phyloP scores from a whole-genome alignment of 2,888 invertebrate species.

The Pecten maximus region DNA sequence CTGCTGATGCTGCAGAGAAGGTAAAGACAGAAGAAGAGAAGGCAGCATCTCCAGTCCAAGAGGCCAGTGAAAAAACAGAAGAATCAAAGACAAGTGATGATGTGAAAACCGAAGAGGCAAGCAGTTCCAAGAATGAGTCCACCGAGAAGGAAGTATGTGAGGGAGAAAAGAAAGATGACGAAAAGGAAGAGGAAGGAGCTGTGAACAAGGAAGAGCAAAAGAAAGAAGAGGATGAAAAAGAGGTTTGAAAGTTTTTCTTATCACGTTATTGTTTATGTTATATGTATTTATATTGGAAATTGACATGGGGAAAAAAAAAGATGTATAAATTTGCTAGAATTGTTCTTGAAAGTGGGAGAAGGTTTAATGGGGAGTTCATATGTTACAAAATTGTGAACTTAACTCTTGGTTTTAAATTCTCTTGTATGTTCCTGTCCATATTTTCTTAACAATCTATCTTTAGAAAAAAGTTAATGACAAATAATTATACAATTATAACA shows the following conservation, averaged over 20 bases:
- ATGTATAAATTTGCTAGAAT: too few relatives aligned
- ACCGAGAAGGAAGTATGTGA: constrained; percentile 47
- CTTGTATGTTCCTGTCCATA: neutral
- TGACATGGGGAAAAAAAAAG: too few relatives aligned
- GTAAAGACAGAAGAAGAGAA: constrained; percentile 68
- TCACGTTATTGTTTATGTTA: too few relatives aligned
- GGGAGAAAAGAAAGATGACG: constrained; percentile 54
- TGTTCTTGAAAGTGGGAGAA: too few relatives aligned
- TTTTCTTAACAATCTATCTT: neutral
- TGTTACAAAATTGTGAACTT: too few relatives aligned
- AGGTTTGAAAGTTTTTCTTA: neutral
- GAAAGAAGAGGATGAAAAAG: constrained; percentile 43
- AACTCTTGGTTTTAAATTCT: too few relatives aligned
- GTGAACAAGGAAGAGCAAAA: constrained; percentile 43
- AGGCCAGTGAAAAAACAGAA: constrained; percentile 52
- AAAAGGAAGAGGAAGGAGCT: constrained; percentile 47
- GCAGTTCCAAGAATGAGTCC: constrained; percentile 40
- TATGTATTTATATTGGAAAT: too few relatives aligned
- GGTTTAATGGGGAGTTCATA: too few relatives aligned
- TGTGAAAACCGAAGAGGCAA: constrained; percentile 44
- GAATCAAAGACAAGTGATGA: constrained; percentile 51
- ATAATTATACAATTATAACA: too few relatives aligned
- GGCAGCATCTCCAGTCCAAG: constrained; percentile 55
- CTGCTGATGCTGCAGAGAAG: constrained; percentile 83
- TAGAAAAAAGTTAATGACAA: neutral